Conservation (phyloP, 2,888 invertebrate species). For the Troides oblongomaculatus region DNA sequence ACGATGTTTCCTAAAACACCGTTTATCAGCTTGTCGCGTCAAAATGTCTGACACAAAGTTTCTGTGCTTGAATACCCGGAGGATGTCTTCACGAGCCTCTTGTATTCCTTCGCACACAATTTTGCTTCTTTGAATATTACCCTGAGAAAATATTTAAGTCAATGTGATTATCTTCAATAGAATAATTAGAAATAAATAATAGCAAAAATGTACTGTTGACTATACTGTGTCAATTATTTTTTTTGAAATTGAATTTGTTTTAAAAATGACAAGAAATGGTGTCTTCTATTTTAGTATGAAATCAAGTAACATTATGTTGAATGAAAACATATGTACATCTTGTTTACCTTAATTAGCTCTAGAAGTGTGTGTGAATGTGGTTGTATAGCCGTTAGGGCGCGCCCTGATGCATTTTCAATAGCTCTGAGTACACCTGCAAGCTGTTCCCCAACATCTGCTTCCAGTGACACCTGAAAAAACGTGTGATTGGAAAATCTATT, state of each 20-base stretch:
- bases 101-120: constrained; percentile 94
- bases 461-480: constrained; percentile 70
- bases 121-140: constrained; percentile 96
- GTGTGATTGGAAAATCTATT: neutral
- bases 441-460: constrained; percentile 76
- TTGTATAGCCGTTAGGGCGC: constrained; percentile 58
- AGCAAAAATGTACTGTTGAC: neutral
- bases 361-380: constrained; percentile 64
- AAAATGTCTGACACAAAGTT: constrained; percentile 93
- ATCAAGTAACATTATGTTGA: neutral
- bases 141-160: constrained; percentile 79
- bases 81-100: constrained; percentile 92
- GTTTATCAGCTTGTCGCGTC: constrained; percentile 93
- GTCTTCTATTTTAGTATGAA: too few species aligned
- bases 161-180: neutral
- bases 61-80: constrained; percentile 95
- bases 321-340: neutral
- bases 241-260: too few species aligned
- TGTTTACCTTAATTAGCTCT: constrained; percentile 66
- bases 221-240: too few species aligned
- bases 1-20: constrained; percentile 95
- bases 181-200: neutral
- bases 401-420: constrained; percentile 60
- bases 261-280: too few species aligned
- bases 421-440: constrained; percentile 67